Evolutionary conservation across 2,797 vertebrate species (phyloP).

Genomic region (Enteromius viviparus): DNA sequence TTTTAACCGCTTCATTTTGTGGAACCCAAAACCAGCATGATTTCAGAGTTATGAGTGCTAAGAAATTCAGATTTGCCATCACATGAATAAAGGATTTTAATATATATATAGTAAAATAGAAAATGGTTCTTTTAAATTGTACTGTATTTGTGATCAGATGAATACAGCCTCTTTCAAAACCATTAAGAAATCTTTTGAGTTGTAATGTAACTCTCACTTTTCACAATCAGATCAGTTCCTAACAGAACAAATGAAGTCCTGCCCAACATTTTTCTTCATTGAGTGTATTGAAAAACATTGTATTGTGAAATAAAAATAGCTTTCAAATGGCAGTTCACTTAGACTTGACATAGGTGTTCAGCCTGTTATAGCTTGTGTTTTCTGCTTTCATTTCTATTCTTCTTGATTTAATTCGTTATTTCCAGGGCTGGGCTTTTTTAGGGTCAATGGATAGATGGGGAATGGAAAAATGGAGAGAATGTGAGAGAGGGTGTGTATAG

Average conservation of each 20-base stretch:
- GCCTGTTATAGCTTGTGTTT: slow-evolving; percentile 54
- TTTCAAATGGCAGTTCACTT: neutral
- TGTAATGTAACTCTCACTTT: no score
- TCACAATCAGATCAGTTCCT: neutral
- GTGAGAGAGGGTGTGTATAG: slow-evolving; percentile 50
- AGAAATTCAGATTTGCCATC: neutral
- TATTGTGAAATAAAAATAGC: neutral
- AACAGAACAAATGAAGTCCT: neutral
- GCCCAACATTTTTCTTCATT: neutral
- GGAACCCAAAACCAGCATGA: neutral
- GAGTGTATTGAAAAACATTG: neutral
- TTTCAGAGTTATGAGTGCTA: neutral
- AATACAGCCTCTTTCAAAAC: neutral
- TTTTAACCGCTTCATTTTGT: neutral
- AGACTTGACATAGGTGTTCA: neutral
- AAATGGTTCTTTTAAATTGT: neutral
- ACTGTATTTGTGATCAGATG: neutral
- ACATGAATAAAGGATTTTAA: neutral
- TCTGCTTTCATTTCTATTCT: slow-evolving; percentile 52
- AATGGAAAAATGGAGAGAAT: slow-evolving; percentile 33
- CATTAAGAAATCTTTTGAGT: neutral
- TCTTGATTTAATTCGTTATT: slow-evolving; percentile 63
- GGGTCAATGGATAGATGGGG: slow-evolving; percentile 2
- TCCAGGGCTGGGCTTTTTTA: slow-evolving; percentile 46
- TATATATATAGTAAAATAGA: neutral